phyloP scores from a whole-genome alignment of 1,140 invertebrate species.

The Drosophila micromelanica region DNA sequence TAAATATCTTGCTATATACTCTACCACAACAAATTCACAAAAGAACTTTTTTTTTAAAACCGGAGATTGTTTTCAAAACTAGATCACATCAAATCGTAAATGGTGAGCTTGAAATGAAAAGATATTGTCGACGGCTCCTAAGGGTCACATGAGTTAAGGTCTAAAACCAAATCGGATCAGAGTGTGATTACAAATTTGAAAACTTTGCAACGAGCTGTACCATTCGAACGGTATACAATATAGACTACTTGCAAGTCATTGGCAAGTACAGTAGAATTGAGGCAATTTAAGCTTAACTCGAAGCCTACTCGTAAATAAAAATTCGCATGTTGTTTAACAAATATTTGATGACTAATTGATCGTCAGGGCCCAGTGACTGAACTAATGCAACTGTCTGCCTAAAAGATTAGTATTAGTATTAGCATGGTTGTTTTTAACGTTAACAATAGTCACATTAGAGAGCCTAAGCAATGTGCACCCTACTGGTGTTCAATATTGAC shows the following conservation, averaged over 20 bases:
- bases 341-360: neutral
- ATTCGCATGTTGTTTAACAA: neutral
- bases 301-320: neutral
- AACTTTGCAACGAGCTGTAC: conserved; percentile 72
- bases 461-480: conserved; percentile 1
- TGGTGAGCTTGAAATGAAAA: conserved; percentile 40
- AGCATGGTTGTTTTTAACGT: neutral
- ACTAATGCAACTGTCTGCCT: neutral
- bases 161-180: conserved; percentile 59
- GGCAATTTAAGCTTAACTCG: conserved; percentile 7
- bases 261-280: conserved; percentile 51
- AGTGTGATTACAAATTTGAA: too few species aligned
- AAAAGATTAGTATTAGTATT: neutral
- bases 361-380: conserved; percentile 7
- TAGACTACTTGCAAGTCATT: conserved; percentile 62
- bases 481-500: neutral
- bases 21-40: neutral
- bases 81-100: conserved; percentile 39
- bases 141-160: conserved; percentile 47
- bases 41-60: conserved; percentile 33
- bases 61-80: conserved; percentile 47
- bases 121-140: conserved; percentile 41
- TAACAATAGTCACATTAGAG: neutral
- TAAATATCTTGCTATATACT: conserved; percentile 16
- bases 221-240: conserved; percentile 53